Percentiles rank a stretch among this genome's conserved stretches.
phyloP scores from a whole-genome alignment of 1,140 invertebrate species.

The Ectropis grisescens region DNA sequence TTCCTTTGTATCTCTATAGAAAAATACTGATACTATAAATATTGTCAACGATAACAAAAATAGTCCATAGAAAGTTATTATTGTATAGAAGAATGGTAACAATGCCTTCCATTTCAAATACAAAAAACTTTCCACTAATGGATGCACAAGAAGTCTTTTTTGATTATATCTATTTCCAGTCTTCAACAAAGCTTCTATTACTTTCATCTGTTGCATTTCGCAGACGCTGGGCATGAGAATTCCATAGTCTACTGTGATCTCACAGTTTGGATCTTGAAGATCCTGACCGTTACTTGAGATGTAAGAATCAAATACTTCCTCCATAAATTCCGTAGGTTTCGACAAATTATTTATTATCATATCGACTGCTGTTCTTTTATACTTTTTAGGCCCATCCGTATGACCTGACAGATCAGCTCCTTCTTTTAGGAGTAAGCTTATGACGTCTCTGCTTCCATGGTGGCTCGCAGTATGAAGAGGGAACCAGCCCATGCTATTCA shows the following conservation, averaged over 20 bases:
- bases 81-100: slow-evolving; percentile 62
- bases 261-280: slow-evolving; percentile 55
- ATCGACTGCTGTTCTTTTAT: slow-evolving; percentile 52
- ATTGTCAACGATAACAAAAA: slow-evolving; percentile 58
- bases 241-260: slow-evolving; percentile 62
- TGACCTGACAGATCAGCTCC: slow-evolving; percentile 72
- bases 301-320: slow-evolving; percentile 62
- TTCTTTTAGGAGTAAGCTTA: slow-evolving; percentile 68
- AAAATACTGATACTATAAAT: slow-evolving; percentile 50
- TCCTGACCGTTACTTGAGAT: slow-evolving; percentile 56
- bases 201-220: slow-evolving; percentile 63
- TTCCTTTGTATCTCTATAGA: slow-evolving; percentile 38
- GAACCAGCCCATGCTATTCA: slow-evolving; percentile 71
- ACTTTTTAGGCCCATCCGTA: slow-evolving; percentile 67
- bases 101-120: slow-evolving; percentile 71
- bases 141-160: slow-evolving; percentile 66
- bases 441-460: slow-evolving; percentile 71
- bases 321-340: slow-evolving; percentile 62
- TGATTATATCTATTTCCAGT: slow-evolving; percentile 61
- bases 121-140: slow-evolving; percentile 69
- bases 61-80: slow-evolving; percentile 60
- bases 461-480: slow-evolving; percentile 75
- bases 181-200: slow-evolving; percentile 64
- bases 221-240: slow-evolving; percentile 50
- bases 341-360: slow-evolving; percentile 66